Percentiles rank a stretch among this genome's conserved stretches.
phyloP scores from a whole-genome alignment of 1,140 invertebrate genomes.

The Drosophila leontia region DNA sequence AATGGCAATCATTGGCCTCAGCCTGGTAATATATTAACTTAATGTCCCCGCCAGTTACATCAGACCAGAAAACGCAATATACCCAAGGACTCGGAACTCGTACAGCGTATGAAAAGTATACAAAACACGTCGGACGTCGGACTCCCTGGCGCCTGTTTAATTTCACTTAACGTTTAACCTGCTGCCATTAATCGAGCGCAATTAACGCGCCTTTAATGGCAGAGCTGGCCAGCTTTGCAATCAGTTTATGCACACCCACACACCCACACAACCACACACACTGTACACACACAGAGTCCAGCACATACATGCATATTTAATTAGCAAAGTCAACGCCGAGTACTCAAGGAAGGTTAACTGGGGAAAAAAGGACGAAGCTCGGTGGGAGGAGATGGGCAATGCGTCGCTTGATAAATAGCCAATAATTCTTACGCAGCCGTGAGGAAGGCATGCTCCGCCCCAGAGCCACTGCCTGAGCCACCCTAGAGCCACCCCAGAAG shows the following conservation, averaged over 20 bases:
- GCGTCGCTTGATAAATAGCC: slow-evolving; percentile 79
- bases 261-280: slow-evolving; percentile 1
- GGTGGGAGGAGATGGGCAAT: slow-evolving; percentile 36
- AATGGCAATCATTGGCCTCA: slow-evolving; percentile 17
- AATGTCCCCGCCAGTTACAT: slow-evolving; percentile 32
- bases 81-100: slow-evolving; percentile 1
- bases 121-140: slow-evolving; percentile 38
- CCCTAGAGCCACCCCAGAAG: not conserved
- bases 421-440: slow-evolving; percentile 80
- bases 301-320: slow-evolving; percentile 75
- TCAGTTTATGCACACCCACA: slow-evolving; percentile 18
- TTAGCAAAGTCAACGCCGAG: slow-evolving; percentile 73
- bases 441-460: slow-evolving; percentile 29
- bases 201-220: slow-evolving; percentile 81
- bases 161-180: slow-evolving; percentile 83
- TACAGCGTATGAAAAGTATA: slow-evolving; percentile 40
- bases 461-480: slow-evolving; percentile 7
- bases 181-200: slow-evolving; percentile 81
- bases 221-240: slow-evolving; percentile 38
- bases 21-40: slow-evolving; percentile 23
- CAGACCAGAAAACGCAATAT: slow-evolving; percentile 2
- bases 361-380: not conserved
- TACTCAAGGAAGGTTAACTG: slow-evolving; percentile 36
- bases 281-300: slow-evolving; percentile 10
- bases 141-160: slow-evolving; percentile 77